Conservation (phyloP, 30 jellyfish, hydroid and myxozoan species). For the Aurelia sp. region DNA sequence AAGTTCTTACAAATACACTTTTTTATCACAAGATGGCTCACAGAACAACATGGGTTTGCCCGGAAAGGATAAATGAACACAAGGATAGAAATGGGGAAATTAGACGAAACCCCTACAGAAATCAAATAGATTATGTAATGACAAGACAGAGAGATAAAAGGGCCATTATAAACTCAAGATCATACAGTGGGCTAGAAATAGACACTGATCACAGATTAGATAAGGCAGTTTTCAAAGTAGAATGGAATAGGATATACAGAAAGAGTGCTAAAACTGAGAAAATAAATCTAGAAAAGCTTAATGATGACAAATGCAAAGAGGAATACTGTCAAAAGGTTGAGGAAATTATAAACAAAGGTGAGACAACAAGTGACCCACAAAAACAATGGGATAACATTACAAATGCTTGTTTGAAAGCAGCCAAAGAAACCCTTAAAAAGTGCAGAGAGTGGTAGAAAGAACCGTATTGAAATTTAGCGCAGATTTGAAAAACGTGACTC, state of each 20-base stretch:
- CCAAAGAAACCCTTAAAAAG: neutral
- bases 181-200: too few species aligned
- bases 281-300: neutral
- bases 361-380: neutral
- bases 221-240: neutral
- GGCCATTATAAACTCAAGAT: neutral
- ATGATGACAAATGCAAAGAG: slow-evolving; percentile 1
- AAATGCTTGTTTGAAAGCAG: slow-evolving; percentile 2
- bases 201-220: too few species aligned
- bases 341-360: slow-evolving; percentile 4
- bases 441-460: too few species aligned
- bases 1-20: too few species aligned
- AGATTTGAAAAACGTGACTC: too few species aligned
- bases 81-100: neutral
- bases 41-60: slow-evolving; percentile 6
- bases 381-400: too few species aligned
- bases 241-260: neutral
- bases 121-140: neutral
- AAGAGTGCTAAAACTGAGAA: neutral
- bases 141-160: neutral
- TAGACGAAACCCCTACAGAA: slow-evolving; percentile 5
- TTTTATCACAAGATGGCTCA: slow-evolving; percentile 1
- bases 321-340: neutral
- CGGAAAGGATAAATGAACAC: neutral
- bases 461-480: too few species aligned